Percentiles rank a stretch among this genome's conserved stretches.
These are phyloP conservation scores for Lutraria rhynchaena DNA, from an alignment of 1,140 invertebrate genomes.

Conservation along the genomic window DNA sequence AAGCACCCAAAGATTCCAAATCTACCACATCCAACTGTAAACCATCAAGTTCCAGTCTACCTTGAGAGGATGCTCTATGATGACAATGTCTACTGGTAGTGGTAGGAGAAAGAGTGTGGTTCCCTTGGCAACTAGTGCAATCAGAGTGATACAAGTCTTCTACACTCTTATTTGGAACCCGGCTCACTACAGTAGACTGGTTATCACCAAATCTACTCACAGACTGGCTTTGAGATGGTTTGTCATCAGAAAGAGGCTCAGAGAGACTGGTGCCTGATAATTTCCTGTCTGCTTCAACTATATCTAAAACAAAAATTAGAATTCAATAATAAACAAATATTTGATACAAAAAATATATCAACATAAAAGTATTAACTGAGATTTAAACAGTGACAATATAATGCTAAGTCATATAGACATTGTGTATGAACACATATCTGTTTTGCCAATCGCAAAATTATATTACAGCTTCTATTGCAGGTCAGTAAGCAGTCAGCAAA, in stretches of 20 bases:
- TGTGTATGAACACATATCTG: too few species aligned
- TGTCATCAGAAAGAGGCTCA: neutral
- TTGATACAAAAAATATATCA: too few species aligned
- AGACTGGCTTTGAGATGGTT: neutral
- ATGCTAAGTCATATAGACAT: too few species aligned
- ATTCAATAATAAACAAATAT: too few species aligned
- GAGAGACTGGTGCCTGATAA: constrained; percentile 29
- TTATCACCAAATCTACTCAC: constrained; percentile 54
- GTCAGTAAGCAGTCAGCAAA: too few species aligned
- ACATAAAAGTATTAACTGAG: too few species aligned
- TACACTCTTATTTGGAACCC: constrained; percentile 60
- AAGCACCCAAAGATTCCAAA: constrained; percentile 42
- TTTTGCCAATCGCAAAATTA: too few species aligned
- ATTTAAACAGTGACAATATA: too few species aligned
- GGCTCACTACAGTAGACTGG: constrained; percentile 53
- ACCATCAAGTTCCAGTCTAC: constrained; percentile 12
- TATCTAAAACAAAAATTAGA: constrained; percentile 26
- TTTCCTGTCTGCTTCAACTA: constrained; percentile 35
- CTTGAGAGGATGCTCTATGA: constrained; percentile 14
- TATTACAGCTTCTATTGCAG: too few species aligned
- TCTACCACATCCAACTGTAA: constrained; percentile 24
- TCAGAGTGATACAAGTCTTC: constrained; percentile 59
- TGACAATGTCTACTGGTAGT: constrained; percentile 28
- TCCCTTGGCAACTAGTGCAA: constrained; percentile 35
- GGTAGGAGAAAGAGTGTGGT: constrained; percentile 19